These are phyloP conservation scores for Agrypnus murinus DNA, from an alignment of 2,888 invertebrate genomes.

Conservation along the genomic window DNA sequence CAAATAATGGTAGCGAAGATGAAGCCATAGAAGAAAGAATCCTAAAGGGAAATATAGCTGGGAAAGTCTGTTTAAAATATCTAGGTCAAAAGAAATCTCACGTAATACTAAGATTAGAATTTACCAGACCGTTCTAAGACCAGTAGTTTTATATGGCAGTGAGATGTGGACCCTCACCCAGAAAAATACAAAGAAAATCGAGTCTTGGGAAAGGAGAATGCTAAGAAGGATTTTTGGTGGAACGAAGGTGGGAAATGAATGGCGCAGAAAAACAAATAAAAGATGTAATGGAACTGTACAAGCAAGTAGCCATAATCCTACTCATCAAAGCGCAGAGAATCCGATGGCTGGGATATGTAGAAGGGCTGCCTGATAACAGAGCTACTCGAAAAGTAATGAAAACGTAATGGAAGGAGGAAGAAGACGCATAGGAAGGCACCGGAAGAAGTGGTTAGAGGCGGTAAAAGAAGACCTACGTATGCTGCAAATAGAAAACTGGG, in stretches of 20 bases:
- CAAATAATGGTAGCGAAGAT: constrained; percentile 3
- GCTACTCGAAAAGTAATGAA: no score
- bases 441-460: no score
- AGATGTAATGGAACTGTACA: constrained; percentile 8
- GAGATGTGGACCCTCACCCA: no score
- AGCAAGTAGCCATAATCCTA: constrained; percentile 14
- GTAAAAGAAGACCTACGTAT: no score
- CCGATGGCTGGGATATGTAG: no score
- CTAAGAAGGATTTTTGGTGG: constrained; percentile 20
- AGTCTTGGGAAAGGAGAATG: neutral
- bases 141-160: neutral
- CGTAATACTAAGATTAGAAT: no score
- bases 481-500: no score
- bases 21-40: constrained; percentile 11
- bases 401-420: no score
- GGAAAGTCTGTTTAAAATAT: neutral
- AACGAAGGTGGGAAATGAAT: constrained; percentile 11
- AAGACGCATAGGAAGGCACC: no score
- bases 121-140: no score
- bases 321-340: no score
- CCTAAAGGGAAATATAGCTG: constrained; percentile 3
- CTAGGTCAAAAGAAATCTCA: constrained; percentile 15
- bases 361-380: constrained; percentile 19
- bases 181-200: constrained; percentile 8
- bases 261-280: neutral